These are phyloP conservation scores for Brachyptera risi DNA, from an alignment of 2,888 invertebrate species.

Conservation along the genomic window DNA sequence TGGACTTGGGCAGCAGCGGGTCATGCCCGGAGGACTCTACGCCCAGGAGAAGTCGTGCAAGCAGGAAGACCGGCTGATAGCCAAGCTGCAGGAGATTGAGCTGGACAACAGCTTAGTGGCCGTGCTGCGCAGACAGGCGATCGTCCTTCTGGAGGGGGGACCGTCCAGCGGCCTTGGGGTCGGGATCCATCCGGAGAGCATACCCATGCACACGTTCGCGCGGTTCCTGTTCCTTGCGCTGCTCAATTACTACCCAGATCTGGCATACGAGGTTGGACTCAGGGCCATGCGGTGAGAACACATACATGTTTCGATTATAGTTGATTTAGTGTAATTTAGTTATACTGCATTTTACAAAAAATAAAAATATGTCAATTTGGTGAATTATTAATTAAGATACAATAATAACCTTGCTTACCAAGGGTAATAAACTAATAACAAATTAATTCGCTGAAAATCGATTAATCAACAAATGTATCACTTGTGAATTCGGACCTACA, in stretches of 20 bases:
- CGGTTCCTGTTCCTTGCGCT: slow-evolving; percentile 73
- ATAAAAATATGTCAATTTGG: too few relatives aligned
- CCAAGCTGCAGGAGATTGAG: slow-evolving; percentile 70
- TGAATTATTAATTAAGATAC: too few relatives aligned
- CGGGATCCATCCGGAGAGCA: slow-evolving; percentile 74
- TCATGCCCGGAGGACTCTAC: slow-evolving; percentile 73
- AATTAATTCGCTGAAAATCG: too few relatives aligned
- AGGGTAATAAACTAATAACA: too few relatives aligned
- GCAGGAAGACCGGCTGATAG: slow-evolving; percentile 74
- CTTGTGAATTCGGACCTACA: too few relatives aligned
- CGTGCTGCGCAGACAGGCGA: slow-evolving; percentile 64
- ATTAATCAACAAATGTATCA: too few relatives aligned
- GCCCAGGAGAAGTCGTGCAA: slow-evolving; percentile 69
- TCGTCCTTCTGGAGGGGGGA: slow-evolving; percentile 68
- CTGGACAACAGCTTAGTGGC: slow-evolving; percentile 65
- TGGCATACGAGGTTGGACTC: slow-evolving; percentile 74
- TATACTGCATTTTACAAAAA: too few relatives aligned
- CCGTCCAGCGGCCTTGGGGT: slow-evolving; percentile 69
- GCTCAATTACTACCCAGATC: slow-evolving; percentile 67
- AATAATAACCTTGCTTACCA: too few relatives aligned
- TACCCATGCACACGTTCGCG: slow-evolving; percentile 82
- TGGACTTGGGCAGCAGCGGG: slow-evolving; percentile 69
- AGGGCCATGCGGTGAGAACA: slow-evolving; percentile 62
- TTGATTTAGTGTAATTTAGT: too few relatives aligned
- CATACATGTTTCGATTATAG: too few relatives aligned